Percentiles rank a stretch among this genome's conserved stretches.
Evolutionary conservation across 1,140 invertebrate genomes (phyloP).

Genomic region (Tetraneura akinire): DNA sequence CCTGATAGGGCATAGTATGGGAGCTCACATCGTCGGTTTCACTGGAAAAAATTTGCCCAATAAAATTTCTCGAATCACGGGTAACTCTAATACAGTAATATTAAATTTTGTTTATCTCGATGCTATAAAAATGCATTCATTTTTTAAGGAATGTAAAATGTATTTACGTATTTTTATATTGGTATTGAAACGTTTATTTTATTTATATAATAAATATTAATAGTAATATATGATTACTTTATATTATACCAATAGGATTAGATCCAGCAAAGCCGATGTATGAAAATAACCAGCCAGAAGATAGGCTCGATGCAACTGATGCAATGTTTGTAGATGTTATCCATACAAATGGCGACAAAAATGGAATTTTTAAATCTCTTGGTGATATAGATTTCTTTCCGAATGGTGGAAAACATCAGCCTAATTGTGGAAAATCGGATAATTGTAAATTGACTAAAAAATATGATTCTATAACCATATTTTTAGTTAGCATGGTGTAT

Average conservation of each 20-base stretch:
- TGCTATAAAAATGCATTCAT: too few relatives aligned
- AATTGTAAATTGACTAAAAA: not conserved
- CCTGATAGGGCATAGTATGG: constrained; percentile 58
- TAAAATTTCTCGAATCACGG: constrained; percentile 59
- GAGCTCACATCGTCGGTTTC: constrained; percentile 58
- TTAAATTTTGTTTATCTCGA: too few relatives aligned
- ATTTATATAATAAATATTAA: too few relatives aligned
- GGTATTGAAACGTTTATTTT: too few relatives aligned
- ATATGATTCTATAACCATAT: too few relatives aligned
- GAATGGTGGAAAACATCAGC: constrained; percentile 58
- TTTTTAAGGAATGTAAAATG: too few relatives aligned
- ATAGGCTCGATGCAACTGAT: constrained; percentile 66
- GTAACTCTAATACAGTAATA: not conserved
- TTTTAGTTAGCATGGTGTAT: too few relatives aligned
- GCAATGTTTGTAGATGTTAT: constrained; percentile 74
- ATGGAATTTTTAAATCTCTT: not conserved
- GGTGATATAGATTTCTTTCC: constrained; percentile 56
- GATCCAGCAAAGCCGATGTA: constrained; percentile 75
- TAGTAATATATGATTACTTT: too few relatives aligned
- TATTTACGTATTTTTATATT: too few relatives aligned
- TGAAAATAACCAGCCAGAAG: constrained; percentile 61
- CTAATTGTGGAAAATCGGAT: constrained; percentile 54
- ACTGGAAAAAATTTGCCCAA: constrained; percentile 56
- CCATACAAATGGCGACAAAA: constrained; percentile 61
- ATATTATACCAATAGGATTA: constrained; percentile 58